Conservation (phyloP, 2,797 vertebrate species). For the Leptatherina wallacei region DNA sequence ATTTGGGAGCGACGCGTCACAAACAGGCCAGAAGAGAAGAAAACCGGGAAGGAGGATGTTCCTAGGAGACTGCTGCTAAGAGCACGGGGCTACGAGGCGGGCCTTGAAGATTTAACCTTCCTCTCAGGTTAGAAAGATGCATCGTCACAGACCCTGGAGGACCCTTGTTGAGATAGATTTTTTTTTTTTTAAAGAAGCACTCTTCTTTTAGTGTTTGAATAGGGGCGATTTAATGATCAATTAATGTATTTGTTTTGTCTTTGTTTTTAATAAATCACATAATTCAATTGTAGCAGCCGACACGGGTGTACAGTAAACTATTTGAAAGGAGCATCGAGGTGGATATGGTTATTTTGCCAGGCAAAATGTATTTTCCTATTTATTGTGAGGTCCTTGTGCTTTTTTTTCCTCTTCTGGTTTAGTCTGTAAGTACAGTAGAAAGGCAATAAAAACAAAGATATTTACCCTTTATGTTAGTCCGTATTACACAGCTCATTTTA, state of each 20-base stretch:
- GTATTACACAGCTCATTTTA: constrained; percentile 39
- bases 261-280: constrained; percentile 67
- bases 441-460: constrained; percentile 60
- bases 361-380: constrained; percentile 82
- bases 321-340: constrained; percentile 65
- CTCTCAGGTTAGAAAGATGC: constrained; percentile 63
- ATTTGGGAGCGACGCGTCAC: constrained; percentile 19
- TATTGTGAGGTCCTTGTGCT: constrained; percentile 82
- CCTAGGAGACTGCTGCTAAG: constrained; percentile 42
- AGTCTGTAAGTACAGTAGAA: constrained; percentile 61
- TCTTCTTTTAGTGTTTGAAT: constrained; percentile 74
- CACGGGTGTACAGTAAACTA: constrained; percentile 77
- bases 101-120: constrained; percentile 56
- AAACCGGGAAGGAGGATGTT: constrained; percentile 38
- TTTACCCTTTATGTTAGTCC: constrained; percentile 45
- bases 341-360: constrained; percentile 73
- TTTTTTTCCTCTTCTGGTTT: constrained; percentile 65
- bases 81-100: constrained; percentile 1
- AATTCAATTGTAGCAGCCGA: constrained; percentile 79
- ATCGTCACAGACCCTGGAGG: constrained; percentile 43
- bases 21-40: constrained; percentile 13
- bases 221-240: constrained; percentile 57
- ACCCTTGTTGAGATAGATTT: constrained; percentile 45
- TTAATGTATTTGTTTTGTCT: constrained; percentile 64
- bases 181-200: constrained; percentile 54